phyloP scores from a whole-genome alignment of 2,888 invertebrate genomes.

The Muscina levida region DNA sequence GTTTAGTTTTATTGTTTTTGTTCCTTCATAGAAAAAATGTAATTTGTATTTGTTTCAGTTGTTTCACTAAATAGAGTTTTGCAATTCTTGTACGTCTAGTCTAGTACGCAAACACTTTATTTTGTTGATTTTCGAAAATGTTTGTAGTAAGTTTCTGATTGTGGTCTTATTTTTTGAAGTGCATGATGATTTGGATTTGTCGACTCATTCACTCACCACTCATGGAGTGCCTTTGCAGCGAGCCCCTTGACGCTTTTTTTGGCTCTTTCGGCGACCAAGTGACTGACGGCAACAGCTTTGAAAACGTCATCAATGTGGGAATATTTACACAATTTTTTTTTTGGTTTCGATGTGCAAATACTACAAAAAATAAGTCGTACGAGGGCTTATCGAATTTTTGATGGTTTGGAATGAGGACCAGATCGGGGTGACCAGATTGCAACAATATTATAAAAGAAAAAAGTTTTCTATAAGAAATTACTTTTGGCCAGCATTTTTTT shows the following conservation, averaged over 20 bases:
- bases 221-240: not conserved
- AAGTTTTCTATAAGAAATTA: too few species aligned
- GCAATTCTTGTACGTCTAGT: not conserved
- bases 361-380: constrained; percentile 8
- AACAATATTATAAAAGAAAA: too few species aligned
- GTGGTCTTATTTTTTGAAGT: constrained; percentile 23
- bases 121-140: not conserved
- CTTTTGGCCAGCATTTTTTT: too few species aligned
- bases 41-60: not conserved
- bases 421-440: too few species aligned
- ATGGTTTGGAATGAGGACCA: not conserved
- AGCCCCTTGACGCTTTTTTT: not conserved
- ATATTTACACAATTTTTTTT: constrained; percentile 53
- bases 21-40: not conserved
- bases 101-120: not conserved
- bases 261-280: not conserved
- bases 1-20: not conserved
- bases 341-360: constrained; percentile 20
- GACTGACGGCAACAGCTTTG: constrained; percentile 20
- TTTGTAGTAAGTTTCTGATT: constrained; percentile 19
- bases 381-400: constrained; percentile 30
- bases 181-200: constrained; percentile 17
- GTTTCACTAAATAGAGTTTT: not conserved
- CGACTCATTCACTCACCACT: constrained; percentile 12
- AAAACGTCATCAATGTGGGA: constrained; percentile 65